Evolutionary conservation across 2,888 invertebrate species (phyloP).

Genomic region (Sminthurinus aureus): DNA sequence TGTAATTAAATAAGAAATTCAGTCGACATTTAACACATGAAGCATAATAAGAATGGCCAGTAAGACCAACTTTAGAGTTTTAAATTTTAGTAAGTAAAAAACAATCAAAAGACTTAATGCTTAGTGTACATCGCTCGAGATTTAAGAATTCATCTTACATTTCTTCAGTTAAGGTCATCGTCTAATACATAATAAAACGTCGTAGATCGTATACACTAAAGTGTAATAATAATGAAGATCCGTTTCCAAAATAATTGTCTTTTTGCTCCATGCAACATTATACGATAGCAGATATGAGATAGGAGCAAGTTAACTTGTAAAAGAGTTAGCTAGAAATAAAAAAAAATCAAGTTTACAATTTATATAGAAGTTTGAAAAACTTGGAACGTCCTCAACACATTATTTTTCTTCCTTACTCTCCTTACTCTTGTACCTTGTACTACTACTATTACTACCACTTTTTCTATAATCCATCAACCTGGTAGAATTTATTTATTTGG

Average conservation of each 20-base stretch:
- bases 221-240: slow-evolving; percentile 22
- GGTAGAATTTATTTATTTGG: neutral
- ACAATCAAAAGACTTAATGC: neutral
- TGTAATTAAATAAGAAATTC: neutral
- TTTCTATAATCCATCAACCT: neutral
- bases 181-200: neutral
- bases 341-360: slow-evolving; percentile 3
- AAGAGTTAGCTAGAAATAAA: neutral
- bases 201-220: neutral
- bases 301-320: too few relatives aligned
- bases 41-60: too few relatives aligned
- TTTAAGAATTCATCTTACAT: neutral
- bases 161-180: slow-evolving; percentile 22
- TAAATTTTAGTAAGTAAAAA: too few relatives aligned
- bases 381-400: neutral
- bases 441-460: too few relatives aligned
- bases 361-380: neutral
- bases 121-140: neutral
- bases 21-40: too few relatives aligned
- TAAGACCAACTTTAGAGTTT: too few relatives aligned
- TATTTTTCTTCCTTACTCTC: neutral
- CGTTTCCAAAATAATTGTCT: slow-evolving; percentile 25
- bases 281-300: too few relatives aligned
- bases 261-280: neutral
- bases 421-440: neutral